Conservation (phyloP, 2,888 invertebrate species). For the Pelosia muscerda region DNA sequence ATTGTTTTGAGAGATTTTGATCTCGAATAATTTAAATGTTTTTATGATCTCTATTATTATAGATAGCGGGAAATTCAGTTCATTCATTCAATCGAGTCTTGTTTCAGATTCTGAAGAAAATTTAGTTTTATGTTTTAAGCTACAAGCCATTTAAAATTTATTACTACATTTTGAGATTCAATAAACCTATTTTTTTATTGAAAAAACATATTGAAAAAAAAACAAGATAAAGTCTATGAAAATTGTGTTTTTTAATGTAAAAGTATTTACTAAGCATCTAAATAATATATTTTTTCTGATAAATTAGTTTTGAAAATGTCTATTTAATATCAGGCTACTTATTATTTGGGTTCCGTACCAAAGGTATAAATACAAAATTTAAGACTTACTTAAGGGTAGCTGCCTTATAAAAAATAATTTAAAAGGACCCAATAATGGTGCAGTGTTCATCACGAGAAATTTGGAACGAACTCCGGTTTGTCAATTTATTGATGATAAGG, state of each 20-base stretch:
- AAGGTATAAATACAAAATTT: too few relatives aligned
- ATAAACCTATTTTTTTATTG: neutral
- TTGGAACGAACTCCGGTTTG: too few relatives aligned
- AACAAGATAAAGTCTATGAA: neutral
- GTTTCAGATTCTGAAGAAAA: neutral
- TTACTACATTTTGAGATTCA: neutral
- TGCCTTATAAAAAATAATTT: too few relatives aligned
- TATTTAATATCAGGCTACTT: too few relatives aligned
- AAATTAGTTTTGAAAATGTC: too few relatives aligned
- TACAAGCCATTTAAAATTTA: neutral
- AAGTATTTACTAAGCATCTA: neutral
- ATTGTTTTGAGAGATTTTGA: slow-evolving; percentile 33
- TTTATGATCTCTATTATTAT: slow-evolving; percentile 34
- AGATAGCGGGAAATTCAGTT: slow-evolving; percentile 27
- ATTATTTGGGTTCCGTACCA: too few relatives aligned
- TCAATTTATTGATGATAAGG: too few relatives aligned
- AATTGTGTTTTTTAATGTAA: too few relatives aligned
- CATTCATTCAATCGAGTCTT: too few relatives aligned
- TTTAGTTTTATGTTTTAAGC: neutral
- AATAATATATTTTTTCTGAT: neutral
- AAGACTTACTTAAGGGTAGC: too few relatives aligned
- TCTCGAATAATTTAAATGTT: slow-evolving; percentile 30
- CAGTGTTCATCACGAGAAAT: too few relatives aligned
- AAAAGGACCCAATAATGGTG: too few relatives aligned
- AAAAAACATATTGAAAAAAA: neutral